Base-by-base conservation (phyloP, 2,113 vertebrate species). In the Gorsachius goisagi region DNA sequence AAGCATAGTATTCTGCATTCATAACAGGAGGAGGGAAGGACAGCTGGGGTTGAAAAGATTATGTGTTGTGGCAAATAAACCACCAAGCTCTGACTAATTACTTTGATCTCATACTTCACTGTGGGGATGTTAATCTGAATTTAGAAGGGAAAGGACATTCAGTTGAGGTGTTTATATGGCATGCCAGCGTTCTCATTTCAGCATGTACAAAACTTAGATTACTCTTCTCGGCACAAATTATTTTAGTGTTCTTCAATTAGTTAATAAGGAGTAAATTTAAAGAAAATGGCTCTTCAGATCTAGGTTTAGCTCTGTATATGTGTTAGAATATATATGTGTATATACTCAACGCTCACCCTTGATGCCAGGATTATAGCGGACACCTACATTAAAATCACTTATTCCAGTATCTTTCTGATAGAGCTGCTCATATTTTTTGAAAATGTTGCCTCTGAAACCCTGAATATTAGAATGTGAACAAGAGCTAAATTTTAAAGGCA, bases 21-120 rank as follows among this genome's bases (percentile, higher is more conserved):
- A 30, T 77, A 76, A 45, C n/a, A 5, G 80, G 66, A 33, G 23
- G 30, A 93, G 32, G 58, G 76, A 83, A 89, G 89, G 93, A 89
- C 87, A 94, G 85, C 85, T 94, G 53, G 62, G 71, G 41, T 69
- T 91, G 81, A 47, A 87, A 89, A 89, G 77, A 91, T 94, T 73
- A 2, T 58, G 22, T 66, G 49, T 53, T 79, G 71, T 96, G 71
- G 75, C 78, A 91, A 88, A 93, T 88, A 90, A 93, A 85, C 16
- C 6, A 88, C 84, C 84, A 62, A 69, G 53, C 58, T 85, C 71
- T 92, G 75, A 86, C 59, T 90, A 88, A 93, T 95, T 85, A 47
- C 66, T 95, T 87, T 6, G 45, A 68, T 90, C 88, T 80, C 59
- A 56, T 77, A 44, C 77, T 95, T 91, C 62, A n/a, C 59, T 45